Conservation (phyloP, 2,113 vertebrate genomes). For the Austrofundulus limnaeus region DNA sequence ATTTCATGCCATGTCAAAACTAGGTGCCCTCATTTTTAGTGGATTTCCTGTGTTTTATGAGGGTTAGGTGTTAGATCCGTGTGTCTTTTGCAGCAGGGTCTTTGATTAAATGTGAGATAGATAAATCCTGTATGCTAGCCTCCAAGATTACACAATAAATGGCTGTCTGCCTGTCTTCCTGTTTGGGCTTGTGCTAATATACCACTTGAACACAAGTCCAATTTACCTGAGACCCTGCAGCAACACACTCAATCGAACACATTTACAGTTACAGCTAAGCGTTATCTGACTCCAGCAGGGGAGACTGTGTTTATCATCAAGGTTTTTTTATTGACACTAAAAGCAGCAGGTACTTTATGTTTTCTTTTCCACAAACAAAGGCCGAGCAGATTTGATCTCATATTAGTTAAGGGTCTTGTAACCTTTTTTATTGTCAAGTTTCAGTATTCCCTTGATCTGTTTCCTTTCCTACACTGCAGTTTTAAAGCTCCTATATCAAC, state of each 20-base stretch:
- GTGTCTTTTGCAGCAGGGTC: not conserved
- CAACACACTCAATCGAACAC: conserved; percentile 25
- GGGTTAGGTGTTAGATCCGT: conserved; percentile 34
- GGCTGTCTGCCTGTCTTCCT: conserved; percentile 35
- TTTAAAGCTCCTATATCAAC: conserved; percentile 18
- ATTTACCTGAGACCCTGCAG: conserved; percentile 62
- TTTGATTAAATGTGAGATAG: conserved; percentile 52
- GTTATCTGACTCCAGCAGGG: conserved; percentile 8
- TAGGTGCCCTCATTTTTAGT: conserved; percentile 1
- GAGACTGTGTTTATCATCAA: conserved; percentile 13
- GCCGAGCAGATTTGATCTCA: conserved; percentile 9
- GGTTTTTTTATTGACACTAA: conserved; percentile 35
- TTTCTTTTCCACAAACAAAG: not conserved
- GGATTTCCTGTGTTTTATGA: conserved; percentile 35
- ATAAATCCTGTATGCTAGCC: conserved; percentile 33
- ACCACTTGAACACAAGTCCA: conserved; percentile 46
- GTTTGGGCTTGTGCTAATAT: conserved; percentile 54
- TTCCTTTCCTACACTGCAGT: conserved; percentile 17
- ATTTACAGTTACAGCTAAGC: conserved; percentile 29
- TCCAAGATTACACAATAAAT: conserved; percentile 51
- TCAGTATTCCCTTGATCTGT: conserved; percentile 21
- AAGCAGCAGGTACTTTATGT: conserved; percentile 6
- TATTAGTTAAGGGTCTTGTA: conserved; percentile 15
- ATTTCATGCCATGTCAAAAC: conserved; percentile 25
- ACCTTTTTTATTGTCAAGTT: conserved; percentile 16